phyloP scores from a whole-genome alignment of 1,140 invertebrate genomes.

The Onthophagus taurus region DNA sequence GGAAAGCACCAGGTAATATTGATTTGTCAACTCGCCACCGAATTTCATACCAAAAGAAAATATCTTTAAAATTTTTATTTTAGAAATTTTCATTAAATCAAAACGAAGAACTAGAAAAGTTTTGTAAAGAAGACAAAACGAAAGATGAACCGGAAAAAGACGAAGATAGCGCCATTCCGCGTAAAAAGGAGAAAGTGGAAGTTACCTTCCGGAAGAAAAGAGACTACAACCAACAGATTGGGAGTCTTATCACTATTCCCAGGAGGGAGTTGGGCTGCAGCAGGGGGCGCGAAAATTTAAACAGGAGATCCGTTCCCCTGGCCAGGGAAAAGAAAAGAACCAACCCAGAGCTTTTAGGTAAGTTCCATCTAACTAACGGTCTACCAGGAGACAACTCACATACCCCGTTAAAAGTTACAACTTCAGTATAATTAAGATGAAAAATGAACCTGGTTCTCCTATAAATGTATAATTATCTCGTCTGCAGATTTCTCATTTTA shows the following conservation, averaged over 20 bases:
- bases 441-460: no score
- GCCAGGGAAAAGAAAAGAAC: conserved; percentile 32
- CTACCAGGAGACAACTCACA: no score
- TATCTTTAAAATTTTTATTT: background rate
- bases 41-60: no score
- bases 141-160: conserved; percentile 34
- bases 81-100: conserved; percentile 5
- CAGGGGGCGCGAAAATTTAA: conserved; percentile 26
- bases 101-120: conserved; percentile 31
- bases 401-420: no score
- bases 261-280: conserved; percentile 27
- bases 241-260: conserved; percentile 32
- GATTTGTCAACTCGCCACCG: no score
- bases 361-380: no score
- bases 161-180: conserved; percentile 33
- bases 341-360: conserved; percentile 33
- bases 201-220: conserved; percentile 34
- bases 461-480: no score
- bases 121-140: conserved; percentile 36
- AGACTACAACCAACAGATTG: conserved; percentile 34
- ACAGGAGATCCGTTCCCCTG: conserved; percentile 34
- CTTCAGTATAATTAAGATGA: no score
- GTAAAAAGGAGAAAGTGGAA: conserved; percentile 40
- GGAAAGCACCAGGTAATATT: no score
- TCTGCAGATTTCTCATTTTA: no score